phyloP scores from a whole-genome alignment of 2,888 invertebrate genomes.

The Didymodactylos carnosus region DNA sequence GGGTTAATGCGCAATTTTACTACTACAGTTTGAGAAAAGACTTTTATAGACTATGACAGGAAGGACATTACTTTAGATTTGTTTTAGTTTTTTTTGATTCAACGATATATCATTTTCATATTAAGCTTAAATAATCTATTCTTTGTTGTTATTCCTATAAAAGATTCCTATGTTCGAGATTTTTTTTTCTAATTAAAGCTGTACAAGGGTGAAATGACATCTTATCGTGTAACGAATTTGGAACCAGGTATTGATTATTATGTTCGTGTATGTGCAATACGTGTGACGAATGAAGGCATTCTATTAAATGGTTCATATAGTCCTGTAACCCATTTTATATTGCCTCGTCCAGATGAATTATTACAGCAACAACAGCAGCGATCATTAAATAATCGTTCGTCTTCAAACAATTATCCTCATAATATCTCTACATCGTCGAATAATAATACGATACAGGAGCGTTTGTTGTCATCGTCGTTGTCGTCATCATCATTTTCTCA shows the following conservation, averaged over 20 bases:
- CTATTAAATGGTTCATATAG: neutral
- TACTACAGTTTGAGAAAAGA: too few relatives aligned
- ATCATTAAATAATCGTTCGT: constrained; percentile 12
- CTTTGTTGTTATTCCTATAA: neutral
- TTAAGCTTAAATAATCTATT: constrained; percentile 31
- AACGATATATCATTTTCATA: too few relatives aligned
- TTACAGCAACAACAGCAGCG: too few relatives aligned
- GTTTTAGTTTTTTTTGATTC: too few relatives aligned
- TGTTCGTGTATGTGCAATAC: neutral
- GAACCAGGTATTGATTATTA: neutral
- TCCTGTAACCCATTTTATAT: neutral
- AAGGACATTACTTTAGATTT: too few relatives aligned
- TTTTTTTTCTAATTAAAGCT: too few relatives aligned
- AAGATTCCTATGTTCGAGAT: neutral
- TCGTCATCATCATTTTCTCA: too few relatives aligned
- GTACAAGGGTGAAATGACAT: neutral
- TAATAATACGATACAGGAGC: constrained; percentile 37
- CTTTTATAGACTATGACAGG: too few relatives aligned
- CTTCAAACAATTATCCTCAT: constrained; percentile 1
- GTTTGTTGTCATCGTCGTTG: too few relatives aligned
- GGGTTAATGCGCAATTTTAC: too few relatives aligned
- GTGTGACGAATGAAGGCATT: neutral
- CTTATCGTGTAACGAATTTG: neutral
- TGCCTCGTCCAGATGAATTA: neutral
- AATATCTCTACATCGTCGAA: neutral